Evolutionary conservation across 2,888 invertebrate genomes (phyloP).

Genomic region (Ennomos erosarius): DNA sequence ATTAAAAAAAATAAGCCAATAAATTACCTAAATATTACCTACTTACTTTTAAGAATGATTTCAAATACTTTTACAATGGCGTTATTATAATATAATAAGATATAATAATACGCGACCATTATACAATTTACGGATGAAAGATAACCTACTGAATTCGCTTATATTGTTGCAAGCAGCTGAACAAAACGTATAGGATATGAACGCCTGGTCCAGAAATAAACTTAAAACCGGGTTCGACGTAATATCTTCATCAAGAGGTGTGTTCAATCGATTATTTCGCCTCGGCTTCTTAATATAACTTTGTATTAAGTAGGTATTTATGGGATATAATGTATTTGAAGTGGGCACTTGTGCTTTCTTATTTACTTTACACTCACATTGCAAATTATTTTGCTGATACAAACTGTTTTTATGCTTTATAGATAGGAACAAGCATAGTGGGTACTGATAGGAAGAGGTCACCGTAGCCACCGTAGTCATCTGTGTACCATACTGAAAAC

Average conservation of each 20-base stretch:
- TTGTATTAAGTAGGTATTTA: constrained; percentile 45
- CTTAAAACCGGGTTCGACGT: constrained; percentile 65
- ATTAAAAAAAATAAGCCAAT: too few species aligned
- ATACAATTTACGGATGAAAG: too few species aligned
- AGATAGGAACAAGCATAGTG: too few species aligned
- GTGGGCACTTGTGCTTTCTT: constrained; percentile 29
- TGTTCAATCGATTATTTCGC: constrained; percentile 77
- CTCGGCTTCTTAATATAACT: constrained; percentile 48
- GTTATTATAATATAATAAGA: too few species aligned
- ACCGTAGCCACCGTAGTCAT: too few species aligned
- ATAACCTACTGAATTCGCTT: constrained; percentile 4
- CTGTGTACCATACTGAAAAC: too few species aligned
- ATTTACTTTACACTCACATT: constrained; percentile 23
- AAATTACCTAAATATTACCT: too few species aligned
- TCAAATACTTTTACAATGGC: too few species aligned
- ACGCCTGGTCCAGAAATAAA: constrained; percentile 71
- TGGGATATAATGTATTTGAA: constrained; percentile 37
- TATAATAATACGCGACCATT: too few species aligned
- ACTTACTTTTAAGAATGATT: too few species aligned
- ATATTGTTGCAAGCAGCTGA: constrained; percentile 29
- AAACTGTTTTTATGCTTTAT: too few species aligned
- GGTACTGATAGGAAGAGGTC: too few species aligned
- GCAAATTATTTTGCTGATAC: neutral
- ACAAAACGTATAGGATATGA: constrained; percentile 35
- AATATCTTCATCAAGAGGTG: constrained; percentile 83